A percentile compares a stretch with the other conserved stretches of the same genome.
These are phyloP conservation scores for Scaptomyza hsui DNA, from an alignment of 1,140 invertebrate genomes.

Conservation along the genomic window DNA sequence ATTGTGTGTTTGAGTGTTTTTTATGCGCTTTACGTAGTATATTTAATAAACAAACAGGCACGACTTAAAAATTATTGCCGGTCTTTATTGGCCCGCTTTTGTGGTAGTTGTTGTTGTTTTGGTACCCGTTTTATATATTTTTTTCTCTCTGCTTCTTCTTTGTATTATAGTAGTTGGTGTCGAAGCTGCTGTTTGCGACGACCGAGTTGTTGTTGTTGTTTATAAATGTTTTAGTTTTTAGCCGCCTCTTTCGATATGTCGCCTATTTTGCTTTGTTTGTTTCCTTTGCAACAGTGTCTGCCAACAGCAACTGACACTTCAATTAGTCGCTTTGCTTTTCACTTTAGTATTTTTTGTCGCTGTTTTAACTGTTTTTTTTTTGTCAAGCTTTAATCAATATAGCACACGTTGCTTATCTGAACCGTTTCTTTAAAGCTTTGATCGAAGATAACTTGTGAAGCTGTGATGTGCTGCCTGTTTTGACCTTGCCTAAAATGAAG, in stretches of 20 bases:
- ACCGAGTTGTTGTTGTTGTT: conserved; percentile 34
- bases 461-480: conserved; percentile 35
- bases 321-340: conserved; percentile 72
- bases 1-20: conserved; percentile 20
- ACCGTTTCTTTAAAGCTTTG: conserved; percentile 18
- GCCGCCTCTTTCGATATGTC: conserved; percentile 41
- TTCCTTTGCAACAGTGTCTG: conserved; percentile 63
- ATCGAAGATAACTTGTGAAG: not conserved
- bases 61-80: conserved; percentile 73
- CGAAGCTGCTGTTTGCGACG: conserved; percentile 25
- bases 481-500: conserved; percentile 61
- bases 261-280: conserved; percentile 72
- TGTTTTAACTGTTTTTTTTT: conserved; percentile 17
- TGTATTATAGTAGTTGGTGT: conserved; percentile 38
- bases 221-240: conserved; percentile 27
- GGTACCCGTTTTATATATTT: conserved; percentile 20
- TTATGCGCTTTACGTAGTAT: conserved; percentile 60
- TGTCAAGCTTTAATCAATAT: conserved; percentile 25
- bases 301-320: conserved; percentile 48
- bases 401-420: not conserved
- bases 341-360: conserved; percentile 58
- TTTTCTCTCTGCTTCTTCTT: conserved; percentile 26
- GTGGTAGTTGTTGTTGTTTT: conserved; percentile 31
- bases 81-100: conserved; percentile 51
- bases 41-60: conserved; percentile 77